Percentiles rank a stretch among this genome's conserved stretches.
Evolutionary conservation across 1,140 invertebrate species (phyloP).

Genomic region (Bombus polaris): DNA sequence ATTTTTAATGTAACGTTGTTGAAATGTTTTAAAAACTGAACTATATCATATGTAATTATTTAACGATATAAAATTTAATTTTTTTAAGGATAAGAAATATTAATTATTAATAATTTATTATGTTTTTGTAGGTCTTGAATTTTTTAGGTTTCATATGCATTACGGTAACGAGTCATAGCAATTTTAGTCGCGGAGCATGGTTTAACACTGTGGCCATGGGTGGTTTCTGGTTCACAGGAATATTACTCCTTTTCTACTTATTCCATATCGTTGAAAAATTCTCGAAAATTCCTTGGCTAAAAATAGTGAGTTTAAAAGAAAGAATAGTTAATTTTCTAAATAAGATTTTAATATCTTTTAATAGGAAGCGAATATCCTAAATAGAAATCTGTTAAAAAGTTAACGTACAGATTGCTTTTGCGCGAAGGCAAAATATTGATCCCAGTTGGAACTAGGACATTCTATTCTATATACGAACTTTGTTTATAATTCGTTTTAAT

Average conservation of each 20-base stretch:
- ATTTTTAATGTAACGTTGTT: neutral
- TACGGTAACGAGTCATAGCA: conserved; percentile 84
- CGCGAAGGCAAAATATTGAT: neutral
- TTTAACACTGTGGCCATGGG: conserved; percentile 93
- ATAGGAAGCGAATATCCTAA: neutral
- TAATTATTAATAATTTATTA: conserved; percentile 6
- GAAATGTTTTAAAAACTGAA: no score
- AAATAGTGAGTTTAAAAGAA: conserved; percentile 86
- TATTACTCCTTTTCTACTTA: conserved; percentile 91
- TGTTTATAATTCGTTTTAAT: neutral
- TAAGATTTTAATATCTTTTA: neutral
- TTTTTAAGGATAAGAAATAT: neutral
- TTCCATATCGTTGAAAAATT: conserved; percentile 94
- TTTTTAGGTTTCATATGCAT: conserved; percentile 93
- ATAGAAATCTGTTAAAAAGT: conserved; percentile 51
- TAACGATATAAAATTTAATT: neutral
- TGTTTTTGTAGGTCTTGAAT: conserved; percentile 87
- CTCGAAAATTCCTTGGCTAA: conserved; percentile 93
- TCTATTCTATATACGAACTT: neutral
- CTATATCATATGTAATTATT: neutral
- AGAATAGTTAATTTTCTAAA: neutral
- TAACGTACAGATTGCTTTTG: neutral
- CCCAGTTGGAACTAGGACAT: neutral
- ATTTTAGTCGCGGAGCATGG: conserved; percentile 85
- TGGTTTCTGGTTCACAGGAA: conserved; percentile 93